Base-by-base conservation (phyloP, 2,888 invertebrate genomes). In the Carpatolechia fugitivella region DNA sequence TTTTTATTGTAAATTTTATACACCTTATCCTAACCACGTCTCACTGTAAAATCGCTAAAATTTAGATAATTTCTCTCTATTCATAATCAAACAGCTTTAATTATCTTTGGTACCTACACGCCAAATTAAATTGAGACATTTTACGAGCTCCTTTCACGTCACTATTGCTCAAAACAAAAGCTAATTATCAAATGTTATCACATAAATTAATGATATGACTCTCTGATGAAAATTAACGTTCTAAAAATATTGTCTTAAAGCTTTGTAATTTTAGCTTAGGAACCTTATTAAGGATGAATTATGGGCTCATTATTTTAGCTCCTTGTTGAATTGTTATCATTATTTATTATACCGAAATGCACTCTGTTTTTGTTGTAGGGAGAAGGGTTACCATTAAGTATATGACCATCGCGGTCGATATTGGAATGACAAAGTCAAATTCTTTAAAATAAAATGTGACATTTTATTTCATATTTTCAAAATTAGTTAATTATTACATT, bases 241-340 rank as follows among this genome's bases (percentile, higher is more conserved):
- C 24, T 11, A 49, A 54, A 56, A 54, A 56, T 56, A 47, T 44
- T 52, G 16, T 52, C 38, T 56, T 31, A 14, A 49, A 52, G 49
- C 52, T 24, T 40, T 46, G 54, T 56, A 56, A 56, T 56, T 54
- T 56, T 54, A 56, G 44, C 56, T 54, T 14, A 33, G 46, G 29
- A 58, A 58, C 60, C 59, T 62, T 59, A 63, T 62, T 66, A 64
- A 58, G 56, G 52, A 60, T 62, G 63, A 70, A 56, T 70, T 70
- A 66, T 63, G 54, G 60, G 57, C 60, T 65, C 61, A 64, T 65
- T 60, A 61, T 56, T 56, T 55, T n/a, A 16, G 40, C 51, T 56
- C 55, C 53, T 50, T 54, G 53, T 50, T 56, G 54, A 60, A 58
- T 55, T 55, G 44, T 63, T 61, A 66, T 63, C 52, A 62, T 57